Base-by-base conservation (phyloP, 1,140 invertebrate species). In the Trachymyrmex septentrionalis region DNA sequence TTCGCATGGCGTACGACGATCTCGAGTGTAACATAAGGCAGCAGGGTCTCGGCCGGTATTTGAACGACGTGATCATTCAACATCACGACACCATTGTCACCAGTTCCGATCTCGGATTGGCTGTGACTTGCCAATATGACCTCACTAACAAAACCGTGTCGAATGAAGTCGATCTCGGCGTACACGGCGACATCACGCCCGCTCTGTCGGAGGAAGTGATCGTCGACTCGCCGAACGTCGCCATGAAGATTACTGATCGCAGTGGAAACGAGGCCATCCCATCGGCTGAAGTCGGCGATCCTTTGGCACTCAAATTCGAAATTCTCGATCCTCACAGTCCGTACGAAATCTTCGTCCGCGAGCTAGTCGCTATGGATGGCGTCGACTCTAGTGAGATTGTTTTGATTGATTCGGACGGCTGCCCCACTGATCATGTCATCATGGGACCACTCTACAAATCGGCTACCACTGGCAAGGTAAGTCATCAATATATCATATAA, bases 71-170 rank as follows among this genome's bases (percentile, higher is more conserved):
- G 16, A 97, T 99, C 53, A 98, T 99, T 91, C 98, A 99, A 93
- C 98, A 99, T 95, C 98, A 99, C 95, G 98, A 99, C 93, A 98
- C 98, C 86, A 99, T 99, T 89, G 98, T 99, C 64, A 99, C 98
- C 59, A 98, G 98, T 63, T 98, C 98, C 7, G 98, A 99, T 96
- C 96, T 99, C 90, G 98, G 98, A 3, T 96, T 99, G 34, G 98
- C 98, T 5, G 97, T 99, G 38, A 98, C 98, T 86, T 99, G 98
- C 94, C 98, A 99, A 93, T 99, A 99, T 94, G 98, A 99, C 94
- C 96, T 99, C 59, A 98, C 97, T 81, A 99, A 99, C 94, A 98
- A 98, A 95, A 98, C 98, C 38, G 98, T 99, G 9, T 97, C 98
- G 12, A 99, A 99, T 95, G 98, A 98, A 94, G 97, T 98, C 12